These are phyloP conservation scores for Formicarius rufipectus DNA, from an alignment of 2,113 vertebrate genomes.

Conservation along the genomic window DNA sequence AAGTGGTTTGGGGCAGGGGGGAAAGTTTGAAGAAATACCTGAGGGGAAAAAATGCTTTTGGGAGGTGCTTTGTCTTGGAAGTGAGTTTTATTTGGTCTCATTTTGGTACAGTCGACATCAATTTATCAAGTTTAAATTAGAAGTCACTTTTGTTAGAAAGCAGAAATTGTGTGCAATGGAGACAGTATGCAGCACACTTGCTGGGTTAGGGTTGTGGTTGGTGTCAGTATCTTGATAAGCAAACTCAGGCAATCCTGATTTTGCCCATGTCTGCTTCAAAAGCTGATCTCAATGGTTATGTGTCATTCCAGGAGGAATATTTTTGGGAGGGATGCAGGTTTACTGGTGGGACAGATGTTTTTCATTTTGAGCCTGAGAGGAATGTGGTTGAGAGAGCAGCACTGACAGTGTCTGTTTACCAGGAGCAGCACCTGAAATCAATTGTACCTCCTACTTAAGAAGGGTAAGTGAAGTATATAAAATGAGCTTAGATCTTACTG, in stretches of 20 bases:
- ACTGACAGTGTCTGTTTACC: not conserved
- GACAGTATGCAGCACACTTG: too few relatives aligned
- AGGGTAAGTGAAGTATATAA: not conserved
- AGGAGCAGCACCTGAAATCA: not conserved
- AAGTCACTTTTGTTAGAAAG: not conserved
- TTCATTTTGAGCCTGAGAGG: not conserved
- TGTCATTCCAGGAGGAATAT: not conserved
- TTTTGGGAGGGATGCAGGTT: not conserved
- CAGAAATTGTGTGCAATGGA: too few relatives aligned
- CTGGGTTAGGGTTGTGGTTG: not conserved
- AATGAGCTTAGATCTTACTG: not conserved
- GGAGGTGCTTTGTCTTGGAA: not conserved
- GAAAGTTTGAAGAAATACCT: not conserved
- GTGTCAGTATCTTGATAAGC: not conserved
- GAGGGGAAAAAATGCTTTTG: not conserved
- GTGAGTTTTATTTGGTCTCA: not conserved
- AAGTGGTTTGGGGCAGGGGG: not conserved
- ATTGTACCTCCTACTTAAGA: not conserved
- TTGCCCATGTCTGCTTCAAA: not conserved
- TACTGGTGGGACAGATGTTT: not conserved
- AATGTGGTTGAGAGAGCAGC: not conserved
- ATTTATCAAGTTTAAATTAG: not conserved
- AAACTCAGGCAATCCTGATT: not conserved
- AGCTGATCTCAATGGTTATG: rapidly evolving
- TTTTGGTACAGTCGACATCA: not conserved